Base-by-base conservation (phyloP, 1,140 invertebrate species). In the Fopius arisanus region DNA sequence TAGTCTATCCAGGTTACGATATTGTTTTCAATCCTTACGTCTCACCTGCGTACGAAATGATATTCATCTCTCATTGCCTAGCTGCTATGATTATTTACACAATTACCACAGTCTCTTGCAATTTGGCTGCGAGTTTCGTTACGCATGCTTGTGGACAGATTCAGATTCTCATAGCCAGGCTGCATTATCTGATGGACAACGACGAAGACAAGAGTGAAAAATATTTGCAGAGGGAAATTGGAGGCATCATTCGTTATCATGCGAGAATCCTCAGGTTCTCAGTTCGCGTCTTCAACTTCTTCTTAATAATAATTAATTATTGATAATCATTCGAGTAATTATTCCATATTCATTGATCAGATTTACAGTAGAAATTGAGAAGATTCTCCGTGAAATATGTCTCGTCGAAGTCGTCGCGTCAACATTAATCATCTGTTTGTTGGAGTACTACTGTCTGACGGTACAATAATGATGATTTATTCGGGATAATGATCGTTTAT, bases 121-220 rank as follows among this genome's bases (percentile, higher is more conserved):
- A 70, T 71, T 41, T 76, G 3, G 59, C 72, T 31, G 75, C 72
- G 43, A 70, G 67, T 54, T 74, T 77, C n/a, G 72, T 77, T 3
- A 68, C 63, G 67, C 75, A 77, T 48, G 37, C 70, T 12, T 77
- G 75, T 67, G 75, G 75, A 21, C 75, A 77, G 28, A 54, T 67
- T 28, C 48, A 74, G 43, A 74, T 73, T 37, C 29, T 77, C 3
- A 68, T 77, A 23, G 37, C 12, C 4, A 37, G 23, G 19, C 14
- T 77, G 1, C 29, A 72, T 16, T 23, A 3, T 31, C 51, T 77
- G n/a, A 14, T 74, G 0, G 66, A 43, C 66, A 19, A 14, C 21
- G 62, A 14, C 28, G 41, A 14, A 29, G 10, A 21, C 31, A 9
- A 12, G n/a, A 10, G 40, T 31, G 29, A 66, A 2, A 2, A 51